A percentile compares a stretch with the other conserved stretches of the same genome.
phyloP scores from a whole-genome alignment of 1,140 invertebrate species.

The Lineus longissimus region DNA sequence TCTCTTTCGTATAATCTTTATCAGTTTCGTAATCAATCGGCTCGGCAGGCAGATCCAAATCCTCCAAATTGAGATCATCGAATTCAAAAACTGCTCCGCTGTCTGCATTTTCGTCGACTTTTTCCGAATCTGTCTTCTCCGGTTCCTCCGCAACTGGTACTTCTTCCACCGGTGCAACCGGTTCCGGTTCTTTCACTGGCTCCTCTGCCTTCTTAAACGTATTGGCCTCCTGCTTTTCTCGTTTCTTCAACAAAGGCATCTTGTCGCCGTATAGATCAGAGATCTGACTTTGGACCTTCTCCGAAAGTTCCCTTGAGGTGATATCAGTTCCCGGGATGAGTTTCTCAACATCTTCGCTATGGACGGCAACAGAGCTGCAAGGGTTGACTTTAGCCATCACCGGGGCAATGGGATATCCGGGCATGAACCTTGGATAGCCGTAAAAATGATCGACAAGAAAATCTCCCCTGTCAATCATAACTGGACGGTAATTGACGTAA shows the following conservation, averaged over 20 bases:
- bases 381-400: slow-evolving; percentile 22
- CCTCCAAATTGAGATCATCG: slow-evolving; percentile 7
- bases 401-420: slow-evolving; percentile 18
- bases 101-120: background rate
- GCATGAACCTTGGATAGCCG: slow-evolving; percentile 14
- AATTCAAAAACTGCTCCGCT: background rate
- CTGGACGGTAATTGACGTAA: slow-evolving; percentile 19
- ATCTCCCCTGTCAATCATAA: slow-evolving; percentile 14
- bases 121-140: too few relatives aligned
- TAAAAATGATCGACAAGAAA: slow-evolving; percentile 11
- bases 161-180: too few relatives aligned
- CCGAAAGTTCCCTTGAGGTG: slow-evolving; percentile 34
- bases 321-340: slow-evolving; percentile 40
- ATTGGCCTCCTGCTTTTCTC: slow-evolving; percentile 35
- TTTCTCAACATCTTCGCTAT: slow-evolving; percentile 20
- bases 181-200: background rate
- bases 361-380: slow-evolving; percentile 10
- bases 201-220: slow-evolving; percentile 30
- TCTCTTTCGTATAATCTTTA: background rate
- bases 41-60: background rate
- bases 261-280: slow-evolving; percentile 22
- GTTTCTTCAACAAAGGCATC: slow-evolving; percentile 26
- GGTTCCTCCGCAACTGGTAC: too few relatives aligned
- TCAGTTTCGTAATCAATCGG: background rate
- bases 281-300: slow-evolving; percentile 35